phyloP scores from a whole-genome alignment of 2,113 vertebrate genomes.

The Sitta europaea region DNA sequence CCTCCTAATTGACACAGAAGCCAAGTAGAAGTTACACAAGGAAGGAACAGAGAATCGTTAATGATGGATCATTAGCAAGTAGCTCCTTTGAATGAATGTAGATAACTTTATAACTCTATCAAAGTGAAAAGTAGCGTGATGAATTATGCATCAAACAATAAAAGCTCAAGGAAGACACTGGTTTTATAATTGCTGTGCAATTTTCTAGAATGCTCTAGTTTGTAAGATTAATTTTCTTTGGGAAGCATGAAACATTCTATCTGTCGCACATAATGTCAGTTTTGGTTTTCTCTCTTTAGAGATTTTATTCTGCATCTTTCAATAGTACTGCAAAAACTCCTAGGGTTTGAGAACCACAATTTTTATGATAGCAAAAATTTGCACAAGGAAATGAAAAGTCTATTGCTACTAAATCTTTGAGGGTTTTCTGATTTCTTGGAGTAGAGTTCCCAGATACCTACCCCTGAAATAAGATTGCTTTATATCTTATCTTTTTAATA shows the following conservation, averaged over 20 bases:
- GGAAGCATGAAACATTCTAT: constrained; percentile 23
- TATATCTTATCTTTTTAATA: neutral
- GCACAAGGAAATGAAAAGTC: neutral
- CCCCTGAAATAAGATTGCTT: neutral
- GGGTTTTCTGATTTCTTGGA: neutral
- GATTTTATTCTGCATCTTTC: neutral
- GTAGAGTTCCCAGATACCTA: neutral
- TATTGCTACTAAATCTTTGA: neutral
- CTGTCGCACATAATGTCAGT: neutral
- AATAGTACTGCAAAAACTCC: neutral
- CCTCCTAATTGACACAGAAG: constrained; percentile 59
- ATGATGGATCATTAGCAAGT: constrained; percentile 66
- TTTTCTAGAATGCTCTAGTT: constrained; percentile 51
- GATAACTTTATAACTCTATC: constrained; percentile 65
- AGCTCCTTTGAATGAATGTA: constrained; percentile 62
- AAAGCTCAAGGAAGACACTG: constrained; percentile 43
- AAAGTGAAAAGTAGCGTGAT: constrained; percentile 58
- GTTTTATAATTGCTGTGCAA: constrained; percentile 53
- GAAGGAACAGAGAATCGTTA: constrained; percentile 56
- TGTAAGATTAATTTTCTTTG: constrained; percentile 57
- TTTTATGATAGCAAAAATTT: neutral
- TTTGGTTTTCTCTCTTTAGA: constrained; percentile 12
- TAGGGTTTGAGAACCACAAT: neutral
- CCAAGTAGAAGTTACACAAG: constrained; percentile 65
- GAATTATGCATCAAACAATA: constrained; percentile 57